Percentiles rank a stretch among this genome's conserved stretches.
phyloP scores from a whole-genome alignment of 2,113 vertebrate species.

The Paralichthys olivaceus region DNA sequence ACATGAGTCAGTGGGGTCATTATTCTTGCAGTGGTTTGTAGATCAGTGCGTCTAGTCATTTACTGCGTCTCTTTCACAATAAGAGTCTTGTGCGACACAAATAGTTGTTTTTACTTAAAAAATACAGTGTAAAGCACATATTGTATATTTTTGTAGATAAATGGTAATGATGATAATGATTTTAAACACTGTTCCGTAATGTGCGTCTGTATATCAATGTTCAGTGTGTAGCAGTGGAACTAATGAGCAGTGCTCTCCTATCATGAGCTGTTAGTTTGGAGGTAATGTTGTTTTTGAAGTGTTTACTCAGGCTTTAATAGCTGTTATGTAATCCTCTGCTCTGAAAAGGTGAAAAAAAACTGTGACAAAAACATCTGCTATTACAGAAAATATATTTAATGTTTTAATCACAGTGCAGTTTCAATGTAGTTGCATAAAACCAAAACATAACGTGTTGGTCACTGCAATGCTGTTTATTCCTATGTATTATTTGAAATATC shows the following conservation, averaged over 20 bases:
- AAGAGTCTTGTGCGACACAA: neutral
- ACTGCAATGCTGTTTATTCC: neutral
- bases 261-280: slow-evolving; percentile 3
- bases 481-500: neutral
- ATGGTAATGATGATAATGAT: neutral
- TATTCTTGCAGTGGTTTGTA: slow-evolving; percentile 10
- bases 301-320: slow-evolving; percentile 18
- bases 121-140: no score
- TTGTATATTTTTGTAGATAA: neutral
- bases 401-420: neutral
- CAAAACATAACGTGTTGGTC: neutral
- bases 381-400: neutral
- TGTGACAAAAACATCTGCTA: neutral
- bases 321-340: neutral
- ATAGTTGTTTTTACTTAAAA: no score
- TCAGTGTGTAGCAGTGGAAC: neutral
- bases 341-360: neutral
- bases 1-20: neutral
- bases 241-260: neutral
- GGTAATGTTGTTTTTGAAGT: slow-evolving; percentile 25
- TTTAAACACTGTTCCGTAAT: neutral
- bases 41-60: neutral
- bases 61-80: neutral
- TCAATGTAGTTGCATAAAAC: neutral
- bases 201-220: neutral